Base-by-base conservation (phyloP, 2,797 vertebrate species). In the Phylloscopus collybita region DNA sequence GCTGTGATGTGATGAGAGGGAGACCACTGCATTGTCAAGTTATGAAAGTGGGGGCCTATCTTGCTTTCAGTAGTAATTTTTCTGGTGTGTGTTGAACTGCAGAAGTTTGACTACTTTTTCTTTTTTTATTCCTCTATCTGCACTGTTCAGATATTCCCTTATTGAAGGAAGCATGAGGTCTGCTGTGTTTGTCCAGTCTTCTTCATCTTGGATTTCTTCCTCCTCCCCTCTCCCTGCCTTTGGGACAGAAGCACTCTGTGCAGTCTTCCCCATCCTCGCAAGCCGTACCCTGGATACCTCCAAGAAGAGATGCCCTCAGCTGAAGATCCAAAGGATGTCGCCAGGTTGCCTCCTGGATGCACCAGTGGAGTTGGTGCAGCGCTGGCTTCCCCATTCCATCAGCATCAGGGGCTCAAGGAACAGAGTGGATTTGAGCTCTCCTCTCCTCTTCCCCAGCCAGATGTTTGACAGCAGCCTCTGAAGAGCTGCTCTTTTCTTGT, bases 151-250 rank as follows among this genome's bases (percentile, higher is more conserved):
- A 99, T 98, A 99, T 99, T 98, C 99, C 99, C 8, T 98, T 99
- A 93, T 79, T 99, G 97, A 99, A 99, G 97, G 99, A 99, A 97
- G 98, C 99, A 89, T 99, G 98, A 99, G 97, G 93, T 90, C 92
- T 92, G 92, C 93, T 73, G 50, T 80, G 38, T 59, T 91, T 70
- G 71, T 84, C 82, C 79, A 42, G 93, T 96, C 92, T 96, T 96
- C 87, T 95, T 85, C 91, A 83, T 95, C 94, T 91, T 95, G 95
- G 92, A 91, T 91, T 90, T 86, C 93, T 69, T 90, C 78, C 56
- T 91, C 29, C 47, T 93, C 30, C 70, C 56, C 14, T 95, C n/a
- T 45, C 81, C 92, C 61, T 83, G 79, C 85, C 93, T 96, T 96
- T 44, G 54, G 95, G 94, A 97, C 95, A 89, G 95, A 91, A 98